Evolutionary conservation across 2,113 vertebrate genomes (phyloP).

Genomic region (Protomyctophum bolini): DNA sequence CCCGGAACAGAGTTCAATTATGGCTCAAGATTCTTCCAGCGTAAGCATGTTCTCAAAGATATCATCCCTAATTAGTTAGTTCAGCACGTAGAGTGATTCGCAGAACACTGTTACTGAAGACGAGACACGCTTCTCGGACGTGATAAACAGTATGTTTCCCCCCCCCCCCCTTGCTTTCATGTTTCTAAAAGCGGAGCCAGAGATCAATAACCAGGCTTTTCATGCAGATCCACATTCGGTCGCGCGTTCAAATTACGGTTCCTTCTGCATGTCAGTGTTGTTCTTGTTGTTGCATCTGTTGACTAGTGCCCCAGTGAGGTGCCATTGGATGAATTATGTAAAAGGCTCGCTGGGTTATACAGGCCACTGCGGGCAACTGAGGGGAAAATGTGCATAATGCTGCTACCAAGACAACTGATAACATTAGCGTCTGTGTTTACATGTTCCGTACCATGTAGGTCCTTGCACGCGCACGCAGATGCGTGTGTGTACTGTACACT

Average conservation of each 20-base stretch:
- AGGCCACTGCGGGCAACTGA: neutral
- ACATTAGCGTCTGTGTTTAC: neutral
- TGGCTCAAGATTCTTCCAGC: no score
- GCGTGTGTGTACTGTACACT: conserved; percentile 6
- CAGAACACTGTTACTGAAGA: no score
- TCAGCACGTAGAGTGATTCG: no score
- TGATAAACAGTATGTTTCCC: neutral
- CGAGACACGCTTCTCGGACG: no score
- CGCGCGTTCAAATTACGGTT: conserved; percentile 15
- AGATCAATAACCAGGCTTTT: conserved; percentile 35
- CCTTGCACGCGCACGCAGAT: neutral
- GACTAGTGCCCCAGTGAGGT: conserved; percentile 4
- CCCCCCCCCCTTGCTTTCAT: neutral
- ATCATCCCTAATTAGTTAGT: no score
- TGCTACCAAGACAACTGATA: conserved; percentile 5
- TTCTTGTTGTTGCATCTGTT: neutral
- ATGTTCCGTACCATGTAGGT: conserved; percentile 5
- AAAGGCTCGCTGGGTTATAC: conserved; percentile 9
- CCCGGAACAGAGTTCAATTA: no score
- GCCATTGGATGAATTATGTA: conserved; percentile 15
- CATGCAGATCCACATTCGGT: conserved; percentile 17
- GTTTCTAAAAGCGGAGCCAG: neutral
- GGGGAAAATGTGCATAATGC: neutral
- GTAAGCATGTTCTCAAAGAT: no score
- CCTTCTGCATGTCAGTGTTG: conserved; percentile 18